Evolutionary conservation across 2,113 vertebrate genomes (phyloP), one percentile per base, ranked within the genome.

Genomic region (Actenoides hombroni): DNA sequence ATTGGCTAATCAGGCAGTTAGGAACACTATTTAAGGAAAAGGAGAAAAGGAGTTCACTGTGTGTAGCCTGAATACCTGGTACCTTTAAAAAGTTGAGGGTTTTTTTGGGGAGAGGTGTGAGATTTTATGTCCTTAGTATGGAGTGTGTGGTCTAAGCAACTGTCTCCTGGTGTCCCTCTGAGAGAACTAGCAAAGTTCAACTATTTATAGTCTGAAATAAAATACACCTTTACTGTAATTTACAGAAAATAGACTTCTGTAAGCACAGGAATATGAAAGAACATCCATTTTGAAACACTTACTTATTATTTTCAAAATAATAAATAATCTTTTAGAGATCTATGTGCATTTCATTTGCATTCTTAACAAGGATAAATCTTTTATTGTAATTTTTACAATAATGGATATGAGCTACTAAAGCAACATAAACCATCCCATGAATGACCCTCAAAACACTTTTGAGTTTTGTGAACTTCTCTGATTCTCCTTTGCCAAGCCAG

Each of bases 201-300:
- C 88, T 97, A 95, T 95, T 96, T 97, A 95, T 95, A 94, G 94
- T 60, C 82, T 80, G 64, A 95, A 97, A 94, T 92, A 94, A 94
- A 93, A 83, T 79, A 88, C 94, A 97, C 86, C 90, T 97, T 97
- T 96, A 77, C 93, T 96, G 88, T 92, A 94, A 92, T 97, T 97
- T 97, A 95, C 84, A 94, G 88, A 86, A 97, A 97, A 94, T 95
- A 94, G 97, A 95, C 93, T 96, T 97, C 91, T 78, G 90, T 89
- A 96, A 96, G 83, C 4, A 40, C 67, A 71, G 48, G 80, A 86
- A 90, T 97, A 84, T 84, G 79, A 95, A 94, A 92, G 80, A 82
- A 95, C 77, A 89, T 94, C 10, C 54, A 88, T 96, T 97, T 94
- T 94, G 71, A 77, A 97, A 91, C 46, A 61, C 23, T 77, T 90